phyloP scores from a whole-genome alignment of 2,797 vertebrate species.

The Sebastes minor region DNA sequence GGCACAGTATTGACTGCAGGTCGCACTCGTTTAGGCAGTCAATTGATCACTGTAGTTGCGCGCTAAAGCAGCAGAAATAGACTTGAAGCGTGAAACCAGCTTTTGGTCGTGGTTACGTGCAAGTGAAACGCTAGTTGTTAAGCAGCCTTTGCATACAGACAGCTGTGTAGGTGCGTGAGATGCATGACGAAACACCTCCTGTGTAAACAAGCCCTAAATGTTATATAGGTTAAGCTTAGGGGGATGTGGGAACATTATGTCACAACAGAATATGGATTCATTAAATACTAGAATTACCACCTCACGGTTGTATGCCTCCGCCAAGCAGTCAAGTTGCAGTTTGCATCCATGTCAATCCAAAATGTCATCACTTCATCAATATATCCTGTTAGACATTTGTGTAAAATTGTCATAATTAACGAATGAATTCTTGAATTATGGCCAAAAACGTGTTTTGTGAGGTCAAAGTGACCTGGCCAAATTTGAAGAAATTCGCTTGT shows the following conservation, averaged over 20 bases:
- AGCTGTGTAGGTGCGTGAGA: neutral
- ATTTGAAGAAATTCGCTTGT: too few species aligned
- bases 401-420: too few species aligned
- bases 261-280: neutral
- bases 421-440: too few species aligned
- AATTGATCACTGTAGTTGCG: constrained; percentile 1
- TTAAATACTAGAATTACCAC: neutral
- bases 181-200: neutral
- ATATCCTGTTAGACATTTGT: too few species aligned
- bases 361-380: too few species aligned
- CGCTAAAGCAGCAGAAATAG: neutral
- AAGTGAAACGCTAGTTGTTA: neutral
- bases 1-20: neutral
- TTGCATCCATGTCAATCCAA: too few species aligned
- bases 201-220: neutral
- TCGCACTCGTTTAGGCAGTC: neutral
- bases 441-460: too few species aligned
- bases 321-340: too few species aligned
- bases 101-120: neutral
- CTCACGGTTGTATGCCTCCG: too few species aligned
- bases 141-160: neutral
- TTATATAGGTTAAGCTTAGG: neutral
- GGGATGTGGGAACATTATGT: neutral
- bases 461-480: too few species aligned
- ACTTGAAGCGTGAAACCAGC: neutral